Evolutionary conservation across 2,888 invertebrate genomes (phyloP).

Genomic region (Thera britannica): DNA sequence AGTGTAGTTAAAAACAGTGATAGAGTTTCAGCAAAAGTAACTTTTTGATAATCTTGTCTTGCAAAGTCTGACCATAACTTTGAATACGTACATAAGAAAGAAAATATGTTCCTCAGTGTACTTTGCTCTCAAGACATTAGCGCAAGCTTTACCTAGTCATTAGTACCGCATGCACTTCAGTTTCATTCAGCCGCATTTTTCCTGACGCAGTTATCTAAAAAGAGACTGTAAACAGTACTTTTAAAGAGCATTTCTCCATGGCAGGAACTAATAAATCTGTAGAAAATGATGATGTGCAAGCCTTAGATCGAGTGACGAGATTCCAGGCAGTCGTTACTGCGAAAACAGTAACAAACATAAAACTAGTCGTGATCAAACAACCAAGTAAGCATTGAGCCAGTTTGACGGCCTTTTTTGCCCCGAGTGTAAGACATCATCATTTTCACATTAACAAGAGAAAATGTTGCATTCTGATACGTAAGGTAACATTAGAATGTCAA

Average conservation of each 20-base stretch:
- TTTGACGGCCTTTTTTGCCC: constrained; percentile 6
- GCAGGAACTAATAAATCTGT: background rate
- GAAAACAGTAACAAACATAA: constrained; percentile 15
- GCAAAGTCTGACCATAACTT: no score
- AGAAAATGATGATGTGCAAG: background rate
- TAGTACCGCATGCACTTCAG: no score
- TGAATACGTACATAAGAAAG: no score
- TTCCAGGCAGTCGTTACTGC: constrained; percentile 11
- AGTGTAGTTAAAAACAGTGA: no score
- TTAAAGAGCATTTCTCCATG: constrained; percentile 2
- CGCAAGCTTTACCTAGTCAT: no score
- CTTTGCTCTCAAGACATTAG: no score
- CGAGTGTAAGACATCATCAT: constrained; percentile 10
- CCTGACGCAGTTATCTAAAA: no score
- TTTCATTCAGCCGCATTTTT: no score
- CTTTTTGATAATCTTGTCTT: no score
- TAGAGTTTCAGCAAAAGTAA: no score
- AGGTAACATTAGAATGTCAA: background rate
- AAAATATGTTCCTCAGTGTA: no score
- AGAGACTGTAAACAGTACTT: background rate
- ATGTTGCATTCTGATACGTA: background rate
- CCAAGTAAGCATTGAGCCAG: constrained; percentile 6
- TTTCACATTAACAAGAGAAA: constrained; percentile 16
- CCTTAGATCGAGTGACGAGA: constrained; percentile 11
- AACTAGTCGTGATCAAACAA: constrained; percentile 9